Conservation (phyloP, 1,140 invertebrate genomes). For the Aphis gossypii region DNA sequence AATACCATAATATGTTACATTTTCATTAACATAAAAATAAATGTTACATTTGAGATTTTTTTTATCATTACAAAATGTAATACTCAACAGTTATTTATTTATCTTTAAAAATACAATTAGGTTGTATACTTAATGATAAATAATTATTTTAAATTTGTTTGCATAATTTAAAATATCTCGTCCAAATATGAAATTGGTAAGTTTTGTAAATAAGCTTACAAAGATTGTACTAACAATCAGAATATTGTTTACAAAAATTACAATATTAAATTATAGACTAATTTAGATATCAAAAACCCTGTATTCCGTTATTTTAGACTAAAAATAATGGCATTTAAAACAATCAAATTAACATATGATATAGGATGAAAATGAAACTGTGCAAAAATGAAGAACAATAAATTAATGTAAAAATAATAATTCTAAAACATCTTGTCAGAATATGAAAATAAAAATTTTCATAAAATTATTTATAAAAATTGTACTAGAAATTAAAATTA, state of each 20-base stretch:
- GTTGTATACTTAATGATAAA: background rate
- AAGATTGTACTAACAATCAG: background rate
- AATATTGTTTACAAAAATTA: background rate
- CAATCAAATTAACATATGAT: background rate
- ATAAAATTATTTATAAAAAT: background rate
- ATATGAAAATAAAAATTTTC: background rate
- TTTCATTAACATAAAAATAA: conserved; percentile 3
- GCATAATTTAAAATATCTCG: background rate
- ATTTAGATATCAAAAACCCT: conserved; percentile 43
- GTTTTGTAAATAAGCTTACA: background rate
- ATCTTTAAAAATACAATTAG: background rate
- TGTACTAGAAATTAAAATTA: background rate
- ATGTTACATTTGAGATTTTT: background rate
- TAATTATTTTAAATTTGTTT: background rate
- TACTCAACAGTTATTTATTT: conserved; percentile 1
- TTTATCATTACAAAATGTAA: background rate
- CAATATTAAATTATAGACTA: background rate
- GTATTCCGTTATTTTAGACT: conserved; percentile 7
- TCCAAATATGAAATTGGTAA: background rate
- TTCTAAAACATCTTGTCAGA: background rate
- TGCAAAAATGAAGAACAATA: conserved; percentile 25
- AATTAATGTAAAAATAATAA: conserved; percentile 1
- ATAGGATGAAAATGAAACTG: background rate
- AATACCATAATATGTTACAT: conserved; percentile 7
- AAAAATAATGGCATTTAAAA: conserved; percentile 19